Conservation (phyloP, 1,140 invertebrate genomes). For the Oreohelix idahoensis region DNA sequence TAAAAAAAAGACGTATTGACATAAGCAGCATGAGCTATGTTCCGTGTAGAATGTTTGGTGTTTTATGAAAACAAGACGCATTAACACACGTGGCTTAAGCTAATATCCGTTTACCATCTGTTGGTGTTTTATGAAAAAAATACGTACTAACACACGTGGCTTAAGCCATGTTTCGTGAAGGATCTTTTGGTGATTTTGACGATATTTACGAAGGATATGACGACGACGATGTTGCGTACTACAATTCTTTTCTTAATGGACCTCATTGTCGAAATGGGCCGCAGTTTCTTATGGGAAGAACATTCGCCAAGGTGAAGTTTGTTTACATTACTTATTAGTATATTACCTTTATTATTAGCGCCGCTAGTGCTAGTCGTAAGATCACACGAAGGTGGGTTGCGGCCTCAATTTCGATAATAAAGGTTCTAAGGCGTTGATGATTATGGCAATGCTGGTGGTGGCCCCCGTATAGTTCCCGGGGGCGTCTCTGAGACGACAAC, state of each 20-base stretch:
- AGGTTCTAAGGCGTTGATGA: too few species aligned
- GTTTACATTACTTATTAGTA: not conserved
- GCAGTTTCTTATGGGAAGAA: conserved; percentile 31
- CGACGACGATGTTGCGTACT: not conserved
- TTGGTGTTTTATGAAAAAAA: not conserved
- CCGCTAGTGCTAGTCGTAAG: too few species aligned
- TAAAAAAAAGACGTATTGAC: not conserved
- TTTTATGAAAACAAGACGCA: not conserved
- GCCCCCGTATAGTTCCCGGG: too few species aligned
- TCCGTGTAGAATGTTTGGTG: not conserved
- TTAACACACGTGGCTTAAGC: not conserved
- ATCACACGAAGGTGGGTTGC: too few species aligned
- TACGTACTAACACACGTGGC: not conserved
- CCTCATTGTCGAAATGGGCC: conserved; percentile 8
- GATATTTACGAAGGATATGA: conserved; percentile 3
- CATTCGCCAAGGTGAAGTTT: conserved; percentile 29
- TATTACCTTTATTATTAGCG: too few species aligned
- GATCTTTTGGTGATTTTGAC: conserved; percentile 15
- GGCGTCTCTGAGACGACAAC: too few species aligned
- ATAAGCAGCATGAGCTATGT: not conserved
- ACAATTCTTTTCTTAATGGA: conserved; percentile 20
- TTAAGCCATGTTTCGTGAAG: conserved; percentile 3
- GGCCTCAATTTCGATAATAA: too few species aligned
- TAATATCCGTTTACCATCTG: not conserved
- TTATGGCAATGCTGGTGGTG: too few species aligned